Percentiles rank a stretch among this genome's conserved stretches.
Conservation (phyloP, 2,888 invertebrate genomes). For the Anorthoa munda region DNA sequence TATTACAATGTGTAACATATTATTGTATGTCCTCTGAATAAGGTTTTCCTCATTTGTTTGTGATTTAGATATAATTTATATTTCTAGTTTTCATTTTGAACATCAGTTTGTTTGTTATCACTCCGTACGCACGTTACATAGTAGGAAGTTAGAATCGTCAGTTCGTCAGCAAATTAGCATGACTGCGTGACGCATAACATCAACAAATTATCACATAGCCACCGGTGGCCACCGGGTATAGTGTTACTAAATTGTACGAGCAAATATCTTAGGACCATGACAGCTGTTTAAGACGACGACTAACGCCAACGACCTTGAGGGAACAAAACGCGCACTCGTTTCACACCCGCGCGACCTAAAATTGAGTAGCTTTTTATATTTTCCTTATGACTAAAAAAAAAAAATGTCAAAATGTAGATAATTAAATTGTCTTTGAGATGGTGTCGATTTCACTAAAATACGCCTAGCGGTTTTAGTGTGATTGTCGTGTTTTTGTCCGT, state of each 20-base stretch:
- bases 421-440: too few relatives aligned
- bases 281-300: not conserved
- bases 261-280: not conserved
- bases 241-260: not conserved
- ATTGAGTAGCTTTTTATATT: too few relatives aligned
- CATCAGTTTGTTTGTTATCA: constrained; percentile 20
- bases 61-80: constrained; percentile 34
- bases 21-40: not conserved
- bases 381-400: too few relatives aligned
- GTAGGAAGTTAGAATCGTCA: constrained; percentile 29
- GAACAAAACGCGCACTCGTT: too few relatives aligned
- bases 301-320: too few relatives aligned
- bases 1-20: constrained; percentile 5
- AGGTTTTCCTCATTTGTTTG: constrained; percentile 5
- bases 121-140: constrained; percentile 6
- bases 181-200: constrained; percentile 32
- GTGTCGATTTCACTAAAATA: too few relatives aligned
- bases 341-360: too few relatives aligned
- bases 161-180: constrained; percentile 41
- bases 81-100: not conserved
- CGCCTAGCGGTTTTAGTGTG: too few relatives aligned
- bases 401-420: too few relatives aligned
- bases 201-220: constrained; percentile 48
- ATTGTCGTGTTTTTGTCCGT: too few relatives aligned
- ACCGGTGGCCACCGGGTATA: constrained; percentile 9